Evolutionary conservation across 2,113 vertebrate species (phyloP).

Genomic region (Micronisus gabar): DNA sequence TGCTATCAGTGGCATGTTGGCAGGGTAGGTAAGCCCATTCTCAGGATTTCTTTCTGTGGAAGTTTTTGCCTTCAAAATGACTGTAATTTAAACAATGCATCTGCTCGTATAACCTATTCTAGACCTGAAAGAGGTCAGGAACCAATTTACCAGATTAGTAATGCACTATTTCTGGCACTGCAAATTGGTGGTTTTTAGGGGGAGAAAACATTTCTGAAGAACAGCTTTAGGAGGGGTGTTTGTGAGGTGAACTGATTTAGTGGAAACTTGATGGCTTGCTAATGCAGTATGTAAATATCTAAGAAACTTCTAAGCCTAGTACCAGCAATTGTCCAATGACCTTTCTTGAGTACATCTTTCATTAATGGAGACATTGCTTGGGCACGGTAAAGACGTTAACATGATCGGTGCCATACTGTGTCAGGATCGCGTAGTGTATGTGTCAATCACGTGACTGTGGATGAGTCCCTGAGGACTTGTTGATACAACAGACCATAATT

Average conservation of each 20-base stretch:
- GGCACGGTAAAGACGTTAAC: not conserved
- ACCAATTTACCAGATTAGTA: not conserved
- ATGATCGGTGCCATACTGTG: not conserved
- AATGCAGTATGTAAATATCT: not conserved
- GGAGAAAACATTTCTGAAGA: not conserved
- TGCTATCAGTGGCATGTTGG: not conserved
- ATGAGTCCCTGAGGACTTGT: conserved; percentile 53
- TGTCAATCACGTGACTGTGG: conserved; percentile 21
- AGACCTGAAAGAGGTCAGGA: not conserved
- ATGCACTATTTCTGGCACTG: not conserved
- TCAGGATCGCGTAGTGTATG: not conserved
- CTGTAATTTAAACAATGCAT: not conserved
- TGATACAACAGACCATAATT: conserved; percentile 58
- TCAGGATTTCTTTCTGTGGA: not conserved
- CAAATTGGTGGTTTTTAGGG: not conserved
- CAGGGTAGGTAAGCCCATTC: not conserved
- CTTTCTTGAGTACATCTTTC: not conserved
- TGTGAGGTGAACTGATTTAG: not conserved
- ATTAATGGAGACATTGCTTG: not conserved
- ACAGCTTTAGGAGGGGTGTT: not conserved
- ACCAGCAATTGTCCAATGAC: not conserved
- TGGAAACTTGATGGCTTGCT: not conserved
- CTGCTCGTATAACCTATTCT: not conserved
- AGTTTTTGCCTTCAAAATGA: not conserved
- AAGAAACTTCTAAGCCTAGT: not conserved